These are phyloP conservation scores for Eustalomyia histrio DNA, from an alignment of 2,888 invertebrate species.

Conservation along the genomic window DNA sequence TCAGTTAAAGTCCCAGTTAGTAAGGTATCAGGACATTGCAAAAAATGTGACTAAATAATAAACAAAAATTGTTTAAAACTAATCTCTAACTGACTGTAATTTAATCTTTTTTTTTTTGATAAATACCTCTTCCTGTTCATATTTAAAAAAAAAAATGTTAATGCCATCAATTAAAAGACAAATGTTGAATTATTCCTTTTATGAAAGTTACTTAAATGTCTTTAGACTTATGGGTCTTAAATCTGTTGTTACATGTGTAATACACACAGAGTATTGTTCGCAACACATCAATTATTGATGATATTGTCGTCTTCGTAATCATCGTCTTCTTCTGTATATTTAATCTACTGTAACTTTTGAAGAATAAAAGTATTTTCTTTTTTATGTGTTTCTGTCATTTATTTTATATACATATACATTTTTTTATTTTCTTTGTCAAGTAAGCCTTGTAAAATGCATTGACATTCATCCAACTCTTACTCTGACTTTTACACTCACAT, in stretches of 20 bases:
- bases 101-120: too few species aligned
- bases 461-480: slow-evolving; percentile 21
- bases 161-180: slow-evolving; percentile 32
- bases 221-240: neutral
- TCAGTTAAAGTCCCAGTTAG: too few species aligned
- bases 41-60: too few species aligned
- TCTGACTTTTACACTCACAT: neutral
- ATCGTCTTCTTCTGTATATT: too few species aligned
- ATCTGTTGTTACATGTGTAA: neutral
- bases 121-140: neutral
- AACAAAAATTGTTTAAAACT: too few species aligned
- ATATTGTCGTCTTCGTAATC: too few species aligned
- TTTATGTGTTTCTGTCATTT: neutral
- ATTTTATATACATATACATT: neutral
- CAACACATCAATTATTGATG: neutral
- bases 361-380: slow-evolving; percentile 7
- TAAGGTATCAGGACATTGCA: too few species aligned
- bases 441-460: slow-evolving; percentile 26
- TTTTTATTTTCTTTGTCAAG: slow-evolving; percentile 5
- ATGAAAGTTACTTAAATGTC: neutral
- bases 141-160: slow-evolving; percentile 5
- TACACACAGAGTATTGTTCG: neutral
- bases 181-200: slow-evolving; percentile 15
- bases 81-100: too few species aligned
- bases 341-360: neutral